Conservation (phyloP, 2,113 vertebrate species). For the Pithys albifrons region DNA sequence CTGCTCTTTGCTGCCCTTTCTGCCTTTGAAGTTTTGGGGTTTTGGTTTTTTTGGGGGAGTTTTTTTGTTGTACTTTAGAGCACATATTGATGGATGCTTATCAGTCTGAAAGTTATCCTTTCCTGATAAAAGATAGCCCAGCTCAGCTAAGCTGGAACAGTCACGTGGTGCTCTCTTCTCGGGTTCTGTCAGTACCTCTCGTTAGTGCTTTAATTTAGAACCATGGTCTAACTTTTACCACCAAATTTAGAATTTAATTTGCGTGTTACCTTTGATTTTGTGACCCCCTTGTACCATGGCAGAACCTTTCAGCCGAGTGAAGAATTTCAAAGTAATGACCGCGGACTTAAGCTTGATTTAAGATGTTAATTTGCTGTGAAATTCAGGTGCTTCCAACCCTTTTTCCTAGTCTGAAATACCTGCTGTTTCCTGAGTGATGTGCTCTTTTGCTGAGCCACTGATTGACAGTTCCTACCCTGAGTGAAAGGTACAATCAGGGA, state of each 20-base stretch:
- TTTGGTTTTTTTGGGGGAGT: neutral
- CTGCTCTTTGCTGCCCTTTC: neutral
- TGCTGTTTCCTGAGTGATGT: neutral
- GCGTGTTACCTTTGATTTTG: neutral
- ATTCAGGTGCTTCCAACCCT: neutral
- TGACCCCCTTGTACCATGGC: neutral
- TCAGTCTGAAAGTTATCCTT: slow-evolving; percentile 51
- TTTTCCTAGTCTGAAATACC: neutral
- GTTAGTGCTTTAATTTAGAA: slow-evolving; percentile 32
- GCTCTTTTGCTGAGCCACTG: neutral
- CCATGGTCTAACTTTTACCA: slow-evolving; percentile 22
- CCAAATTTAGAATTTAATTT: slow-evolving; percentile 43
- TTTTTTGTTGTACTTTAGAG: neutral
- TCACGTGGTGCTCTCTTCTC: neutral
- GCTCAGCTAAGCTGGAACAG: slow-evolving; percentile 29
- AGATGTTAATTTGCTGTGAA: slow-evolving; percentile 18
- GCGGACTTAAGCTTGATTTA: neutral
- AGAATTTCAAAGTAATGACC: neutral
- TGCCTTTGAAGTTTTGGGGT: neutral
- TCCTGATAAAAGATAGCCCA: slow-evolving; percentile 42
- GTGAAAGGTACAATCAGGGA: slow-evolving; percentile 22
- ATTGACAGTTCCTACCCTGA: neutral
- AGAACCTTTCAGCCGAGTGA: neutral
- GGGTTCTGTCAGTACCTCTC: slow-evolving; percentile 13
- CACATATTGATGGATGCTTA: slow-evolving; percentile 37